These are phyloP conservation scores for Poeciliopsis occidentalis DNA, from an alignment of 2,113 vertebrate species.

Conservation along the genomic window DNA sequence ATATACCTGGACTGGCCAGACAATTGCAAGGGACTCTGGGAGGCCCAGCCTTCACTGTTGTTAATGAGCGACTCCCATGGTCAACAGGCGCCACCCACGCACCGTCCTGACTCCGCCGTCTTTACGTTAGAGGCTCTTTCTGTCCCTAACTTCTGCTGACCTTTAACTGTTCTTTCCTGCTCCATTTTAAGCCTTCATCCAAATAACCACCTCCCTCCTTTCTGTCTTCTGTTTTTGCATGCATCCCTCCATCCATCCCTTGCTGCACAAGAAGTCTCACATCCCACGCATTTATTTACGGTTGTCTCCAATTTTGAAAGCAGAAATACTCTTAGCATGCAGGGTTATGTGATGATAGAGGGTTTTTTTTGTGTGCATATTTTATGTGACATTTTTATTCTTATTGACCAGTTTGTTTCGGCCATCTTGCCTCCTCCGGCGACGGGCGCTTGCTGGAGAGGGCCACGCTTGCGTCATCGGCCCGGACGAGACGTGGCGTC, in stretches of 20 bases:
- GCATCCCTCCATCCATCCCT: slow-evolving; percentile 20
- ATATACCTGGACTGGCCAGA: slow-evolving; percentile 78
- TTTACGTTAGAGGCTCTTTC: slow-evolving; percentile 45
- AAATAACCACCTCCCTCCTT: slow-evolving; percentile 26
- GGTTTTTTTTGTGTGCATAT: neutral
- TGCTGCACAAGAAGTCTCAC: slow-evolving; percentile 22
- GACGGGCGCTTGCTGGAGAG: slow-evolving; percentile 35
- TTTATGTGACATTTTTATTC: neutral
- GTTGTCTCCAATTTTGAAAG: neutral
- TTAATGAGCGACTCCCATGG: slow-evolving; percentile 77
- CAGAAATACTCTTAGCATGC: neutral
- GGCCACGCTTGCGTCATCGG: slow-evolving; percentile 57
- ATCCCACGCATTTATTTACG: neutral
- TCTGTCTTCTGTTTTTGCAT: slow-evolving; percentile 46
- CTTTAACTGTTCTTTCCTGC: slow-evolving; percentile 55
- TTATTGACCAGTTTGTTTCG: neutral
- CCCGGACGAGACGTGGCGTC: slow-evolving; percentile 67
- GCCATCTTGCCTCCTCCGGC: slow-evolving; percentile 33
- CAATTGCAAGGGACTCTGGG: slow-evolving; percentile 71
- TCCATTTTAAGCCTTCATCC: slow-evolving; percentile 34
- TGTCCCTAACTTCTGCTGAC: slow-evolving; percentile 35
- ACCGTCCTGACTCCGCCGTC: slow-evolving; percentile 28
- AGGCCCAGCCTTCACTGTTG: slow-evolving; percentile 62
- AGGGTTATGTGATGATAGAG: neutral
- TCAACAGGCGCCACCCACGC: slow-evolving; percentile 69